These are phyloP conservation scores for Eudyptes chrysolophus DNA, from an alignment of 2,113 vertebrate genomes.

Conservation along the genomic window DNA sequence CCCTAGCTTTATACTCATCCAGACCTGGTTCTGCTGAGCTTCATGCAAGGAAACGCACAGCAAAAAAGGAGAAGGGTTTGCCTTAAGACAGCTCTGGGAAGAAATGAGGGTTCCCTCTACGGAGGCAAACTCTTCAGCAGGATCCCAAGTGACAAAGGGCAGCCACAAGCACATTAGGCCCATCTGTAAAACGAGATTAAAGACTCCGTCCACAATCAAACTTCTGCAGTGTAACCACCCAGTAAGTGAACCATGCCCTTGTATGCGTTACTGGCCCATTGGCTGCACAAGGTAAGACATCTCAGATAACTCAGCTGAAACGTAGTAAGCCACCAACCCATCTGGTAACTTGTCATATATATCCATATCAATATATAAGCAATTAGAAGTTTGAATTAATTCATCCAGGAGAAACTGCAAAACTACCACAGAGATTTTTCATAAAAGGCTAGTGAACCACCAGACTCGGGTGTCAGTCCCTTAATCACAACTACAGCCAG, in stretches of 20 bases:
- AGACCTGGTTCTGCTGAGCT: not conserved
- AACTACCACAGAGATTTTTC: not conserved
- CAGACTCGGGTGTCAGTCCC: not conserved
- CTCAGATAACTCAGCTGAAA: not conserved
- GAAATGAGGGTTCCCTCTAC: not conserved
- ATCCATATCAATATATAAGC: rapidly evolving
- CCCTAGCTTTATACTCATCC: not conserved
- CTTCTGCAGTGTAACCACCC: not conserved
- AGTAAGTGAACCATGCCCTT: not conserved
- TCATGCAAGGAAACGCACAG: not conserved
- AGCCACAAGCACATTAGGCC: not conserved
- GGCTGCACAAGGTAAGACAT: not conserved
- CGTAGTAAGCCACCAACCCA: not conserved
- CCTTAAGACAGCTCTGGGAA: not conserved
- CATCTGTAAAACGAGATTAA: not conserved
- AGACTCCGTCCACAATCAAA: not conserved
- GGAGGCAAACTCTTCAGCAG: not conserved
- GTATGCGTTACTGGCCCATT: rapidly evolving
- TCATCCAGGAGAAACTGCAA: not conserved
- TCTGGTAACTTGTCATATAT: not conserved
- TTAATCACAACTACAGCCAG: not conserved
- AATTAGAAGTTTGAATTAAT: not conserved
- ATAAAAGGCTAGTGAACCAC: not conserved
- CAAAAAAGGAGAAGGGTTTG: not conserved
- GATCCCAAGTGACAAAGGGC: not conserved